phyloP scores from a whole-genome alignment of 2,888 invertebrate genomes.

The Netelia inedita region DNA sequence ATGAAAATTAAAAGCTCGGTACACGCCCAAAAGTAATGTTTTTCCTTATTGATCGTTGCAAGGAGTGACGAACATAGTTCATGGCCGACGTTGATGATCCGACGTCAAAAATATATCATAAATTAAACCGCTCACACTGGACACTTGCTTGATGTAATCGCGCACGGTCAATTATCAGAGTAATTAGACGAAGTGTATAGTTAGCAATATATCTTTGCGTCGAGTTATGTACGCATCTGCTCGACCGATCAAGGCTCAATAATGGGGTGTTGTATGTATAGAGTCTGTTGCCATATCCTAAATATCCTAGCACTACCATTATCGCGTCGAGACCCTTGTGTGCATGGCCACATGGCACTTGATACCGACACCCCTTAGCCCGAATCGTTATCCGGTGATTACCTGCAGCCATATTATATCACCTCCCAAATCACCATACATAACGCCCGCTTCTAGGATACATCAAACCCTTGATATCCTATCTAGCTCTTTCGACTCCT shows the following conservation, averaged over 20 bases:
- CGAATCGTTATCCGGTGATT: constrained; percentile 68
- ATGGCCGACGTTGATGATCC: neutral
- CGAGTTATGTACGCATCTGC: constrained; percentile 46
- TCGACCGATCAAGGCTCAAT: constrained; percentile 27
- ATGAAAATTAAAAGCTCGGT: neutral
- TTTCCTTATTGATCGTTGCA: neutral
- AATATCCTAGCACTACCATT: neutral
- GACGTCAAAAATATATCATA: neutral
- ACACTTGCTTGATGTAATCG: constrained; percentile 39
- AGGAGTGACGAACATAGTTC: neutral
- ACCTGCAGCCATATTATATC: constrained; percentile 62
- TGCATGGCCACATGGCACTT: constrained; percentile 39
- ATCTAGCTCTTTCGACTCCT: constrained; percentile 17
- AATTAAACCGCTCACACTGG: constrained; percentile 23
- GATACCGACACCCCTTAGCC: constrained; percentile 62
- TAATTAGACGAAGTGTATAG: constrained; percentile 57
- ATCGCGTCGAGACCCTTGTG: constrained; percentile 18
- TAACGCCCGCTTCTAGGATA: constrained; percentile 35
- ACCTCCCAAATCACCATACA: constrained; percentile 60
- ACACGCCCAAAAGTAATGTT: neutral
- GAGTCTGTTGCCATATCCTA: constrained; percentile 5
- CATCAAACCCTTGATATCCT: neutral
- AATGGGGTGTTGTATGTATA: constrained; percentile 19
- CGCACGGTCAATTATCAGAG: constrained; percentile 57
- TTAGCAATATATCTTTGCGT: constrained; percentile 48